A percentile compares a stretch with the other conserved stretches of the same genome.
These are phyloP conservation scores for Setophaga kirtlandii DNA, from an alignment of 2,113 vertebrate genomes.

Conservation along the genomic window DNA sequence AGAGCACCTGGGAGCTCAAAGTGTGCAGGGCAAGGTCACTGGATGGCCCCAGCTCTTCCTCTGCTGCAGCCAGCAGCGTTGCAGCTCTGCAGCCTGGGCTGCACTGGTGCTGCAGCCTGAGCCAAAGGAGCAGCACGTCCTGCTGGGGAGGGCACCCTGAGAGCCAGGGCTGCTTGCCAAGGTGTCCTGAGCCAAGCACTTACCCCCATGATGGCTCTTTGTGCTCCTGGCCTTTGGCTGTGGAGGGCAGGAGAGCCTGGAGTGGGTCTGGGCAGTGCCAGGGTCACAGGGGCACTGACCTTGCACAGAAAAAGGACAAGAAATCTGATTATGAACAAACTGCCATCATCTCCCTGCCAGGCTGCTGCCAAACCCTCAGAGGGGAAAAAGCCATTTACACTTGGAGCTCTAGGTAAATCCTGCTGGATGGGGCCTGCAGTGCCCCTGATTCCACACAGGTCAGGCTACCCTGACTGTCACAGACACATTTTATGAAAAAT, in stretches of 20 bases:
- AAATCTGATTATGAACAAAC: neutral
- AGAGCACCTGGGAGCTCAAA: neutral
- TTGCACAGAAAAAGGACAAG: neutral
- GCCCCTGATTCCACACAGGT: neutral
- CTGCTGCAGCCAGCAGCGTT: neutral
- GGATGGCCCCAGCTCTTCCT: constrained; percentile 35
- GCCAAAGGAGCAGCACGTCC: neutral
- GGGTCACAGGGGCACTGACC: fast-evolving
- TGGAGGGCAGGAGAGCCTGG: neutral
- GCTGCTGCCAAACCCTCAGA: neutral
- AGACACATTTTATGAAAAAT: no score
- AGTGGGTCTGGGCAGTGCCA: neutral
- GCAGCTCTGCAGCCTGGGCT: neutral
- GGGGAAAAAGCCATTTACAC: neutral
- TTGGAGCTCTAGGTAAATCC: neutral
- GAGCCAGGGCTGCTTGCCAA: neutral
- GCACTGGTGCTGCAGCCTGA: neutral
- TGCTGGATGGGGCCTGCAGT: neutral
- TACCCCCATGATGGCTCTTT: neutral
- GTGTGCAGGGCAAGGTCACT: constrained; percentile 37
- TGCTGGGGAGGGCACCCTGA: neutral
- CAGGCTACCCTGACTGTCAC: neutral
- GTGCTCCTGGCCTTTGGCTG: neutral
- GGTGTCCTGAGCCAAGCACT: neutral
- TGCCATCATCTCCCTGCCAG: neutral